phyloP scores from a whole-genome alignment of 2,797 vertebrate genomes.

The Clarias laeviceps region DNA sequence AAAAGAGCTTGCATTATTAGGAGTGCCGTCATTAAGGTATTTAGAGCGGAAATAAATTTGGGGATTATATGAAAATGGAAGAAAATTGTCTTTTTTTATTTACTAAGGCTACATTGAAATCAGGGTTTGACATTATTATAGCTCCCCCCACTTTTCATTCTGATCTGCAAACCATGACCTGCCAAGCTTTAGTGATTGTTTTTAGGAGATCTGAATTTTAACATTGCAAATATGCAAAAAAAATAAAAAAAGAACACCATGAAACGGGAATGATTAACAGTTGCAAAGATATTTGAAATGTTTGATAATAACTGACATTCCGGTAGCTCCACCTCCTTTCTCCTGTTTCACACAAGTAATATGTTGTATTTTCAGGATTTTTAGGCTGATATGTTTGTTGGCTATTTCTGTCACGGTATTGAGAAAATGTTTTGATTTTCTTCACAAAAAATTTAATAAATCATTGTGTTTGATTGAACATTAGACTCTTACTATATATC shows the following conservation, averaged over 20 bases:
- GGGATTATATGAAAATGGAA: constrained; percentile 5
- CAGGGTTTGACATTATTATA: not conserved
- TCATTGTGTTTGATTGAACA: not conserved
- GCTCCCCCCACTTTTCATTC: not conserved
- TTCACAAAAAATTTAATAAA: not conserved
- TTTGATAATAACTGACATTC: not conserved
- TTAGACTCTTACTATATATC: not conserved
- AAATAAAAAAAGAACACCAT: not conserved
- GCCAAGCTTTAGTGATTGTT: not conserved
- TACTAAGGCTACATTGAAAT: not conserved
- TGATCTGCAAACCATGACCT: not conserved
- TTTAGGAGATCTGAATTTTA: not conserved
- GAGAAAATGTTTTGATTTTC: not conserved
- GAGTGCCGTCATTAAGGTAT: constrained; percentile 39
- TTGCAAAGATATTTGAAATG: not conserved
- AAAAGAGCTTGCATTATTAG: constrained; percentile 37
- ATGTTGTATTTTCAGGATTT: not conserved
- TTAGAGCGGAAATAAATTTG: constrained; percentile 22
- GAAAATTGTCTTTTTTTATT: not conserved
- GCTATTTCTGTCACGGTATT: not conserved
- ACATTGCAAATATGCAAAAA: not conserved
- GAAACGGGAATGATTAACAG: not conserved
- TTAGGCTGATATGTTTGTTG: not conserved
- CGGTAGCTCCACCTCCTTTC: not conserved
- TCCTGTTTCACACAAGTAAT: not conserved